Evolutionary conservation across 2,888 invertebrate genomes (phyloP).

Genomic region (Ceriagrion tenellum): DNA sequence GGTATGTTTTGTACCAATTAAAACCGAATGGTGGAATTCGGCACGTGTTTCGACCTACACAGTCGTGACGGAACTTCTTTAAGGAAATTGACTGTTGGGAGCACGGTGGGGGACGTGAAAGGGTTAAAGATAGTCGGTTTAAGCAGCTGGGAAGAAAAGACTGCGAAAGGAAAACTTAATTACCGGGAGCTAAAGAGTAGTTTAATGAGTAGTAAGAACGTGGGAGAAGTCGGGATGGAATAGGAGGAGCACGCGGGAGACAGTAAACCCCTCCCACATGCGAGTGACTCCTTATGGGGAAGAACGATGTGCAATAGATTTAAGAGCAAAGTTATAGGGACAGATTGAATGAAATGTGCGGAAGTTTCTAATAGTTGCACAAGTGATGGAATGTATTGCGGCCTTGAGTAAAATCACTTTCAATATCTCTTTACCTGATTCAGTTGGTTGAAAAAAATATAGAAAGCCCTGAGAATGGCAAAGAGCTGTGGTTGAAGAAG

Average conservation of each 20-base stretch:
- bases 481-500: too few relatives aligned
- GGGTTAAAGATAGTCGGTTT: background rate
- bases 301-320: background rate
- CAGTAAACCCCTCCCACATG: too few relatives aligned
- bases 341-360: background rate
- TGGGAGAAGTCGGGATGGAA: background rate
- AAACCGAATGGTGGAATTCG: too few relatives aligned
- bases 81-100: background rate
- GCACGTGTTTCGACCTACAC: too few relatives aligned
- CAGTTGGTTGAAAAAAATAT: too few relatives aligned
- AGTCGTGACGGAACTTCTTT: too few relatives aligned
- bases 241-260: too few relatives aligned
- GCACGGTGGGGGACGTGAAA: background rate
- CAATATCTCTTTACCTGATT: background rate
- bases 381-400: conserved; percentile 9
- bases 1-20: too few relatives aligned
- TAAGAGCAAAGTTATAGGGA: background rate
- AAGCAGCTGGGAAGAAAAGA: background rate
- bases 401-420: background rate
- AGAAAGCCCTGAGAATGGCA: too few relatives aligned
- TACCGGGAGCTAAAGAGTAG: background rate
- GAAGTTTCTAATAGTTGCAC: background rate
- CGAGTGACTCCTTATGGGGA: too few relatives aligned
- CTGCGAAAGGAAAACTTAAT: background rate
- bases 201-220: background rate